A percentile compares a stretch with the other conserved stretches of the same genome.
Conservation (phyloP, 1,140 invertebrate genomes). For the Prorops nasuta region DNA sequence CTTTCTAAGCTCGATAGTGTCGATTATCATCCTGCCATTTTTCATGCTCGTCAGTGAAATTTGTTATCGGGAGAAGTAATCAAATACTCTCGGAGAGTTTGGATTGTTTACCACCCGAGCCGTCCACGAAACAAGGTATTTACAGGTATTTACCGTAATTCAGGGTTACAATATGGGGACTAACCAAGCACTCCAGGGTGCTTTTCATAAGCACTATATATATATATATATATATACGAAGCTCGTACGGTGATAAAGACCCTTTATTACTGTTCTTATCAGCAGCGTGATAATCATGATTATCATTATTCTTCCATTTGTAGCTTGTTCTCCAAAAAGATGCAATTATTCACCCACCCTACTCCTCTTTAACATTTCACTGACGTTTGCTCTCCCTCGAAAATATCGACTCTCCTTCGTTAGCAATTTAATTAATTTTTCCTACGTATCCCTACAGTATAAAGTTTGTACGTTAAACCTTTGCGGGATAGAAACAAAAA, state of each 20-base stretch:
- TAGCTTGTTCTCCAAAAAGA: no score
- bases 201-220: background rate
- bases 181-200: slow-evolving; percentile 1
- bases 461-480: no score
- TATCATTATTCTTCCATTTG: background rate
- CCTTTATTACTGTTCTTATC: slow-evolving; percentile 2
- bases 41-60: background rate
- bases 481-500: no score
- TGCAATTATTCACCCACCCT: no score
- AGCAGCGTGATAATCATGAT: background rate
- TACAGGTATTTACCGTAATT: slow-evolving; percentile 27
- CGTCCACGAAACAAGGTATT: slow-evolving; percentile 24
- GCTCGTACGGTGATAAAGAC: slow-evolving; percentile 3
- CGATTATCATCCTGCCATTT: background rate
- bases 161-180: slow-evolving; percentile 25
- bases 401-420: no score
- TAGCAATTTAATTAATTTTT: no score
- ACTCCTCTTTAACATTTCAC: no score
- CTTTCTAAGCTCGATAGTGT: background rate
- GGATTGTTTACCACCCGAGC: no score
- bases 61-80: slow-evolving; percentile 12
- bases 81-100: slow-evolving; percentile 8
- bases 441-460: no score
- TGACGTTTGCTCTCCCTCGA: no score
- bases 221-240: background rate